Conservation (phyloP, 1,140 invertebrate genomes). For the Drosophila kohkoa region DNA sequence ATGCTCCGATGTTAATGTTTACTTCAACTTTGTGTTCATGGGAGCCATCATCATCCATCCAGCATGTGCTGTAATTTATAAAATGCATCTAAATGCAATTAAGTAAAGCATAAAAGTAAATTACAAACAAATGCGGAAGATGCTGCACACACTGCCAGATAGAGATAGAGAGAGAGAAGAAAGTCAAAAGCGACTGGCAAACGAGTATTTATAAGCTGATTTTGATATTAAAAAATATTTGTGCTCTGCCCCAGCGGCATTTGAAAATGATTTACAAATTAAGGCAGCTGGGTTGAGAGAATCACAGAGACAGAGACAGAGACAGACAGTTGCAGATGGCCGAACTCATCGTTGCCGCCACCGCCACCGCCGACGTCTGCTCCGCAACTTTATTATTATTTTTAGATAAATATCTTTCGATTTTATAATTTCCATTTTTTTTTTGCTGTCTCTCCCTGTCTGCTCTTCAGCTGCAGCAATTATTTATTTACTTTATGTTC, state of each 20-base stretch:
- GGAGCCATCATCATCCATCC: conserved; percentile 21
- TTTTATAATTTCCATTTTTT: conserved; percentile 47
- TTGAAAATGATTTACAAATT: conserved; percentile 78
- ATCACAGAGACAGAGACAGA: conserved; percentile 19
- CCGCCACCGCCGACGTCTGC: not conserved
- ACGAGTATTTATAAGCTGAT: conserved; percentile 64
- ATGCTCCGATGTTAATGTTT: conserved; percentile 37
- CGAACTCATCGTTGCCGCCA: not conserved
- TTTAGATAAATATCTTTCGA: conserved; percentile 82
- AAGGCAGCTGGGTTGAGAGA: conserved; percentile 62
- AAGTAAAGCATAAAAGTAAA: conserved; percentile 82
- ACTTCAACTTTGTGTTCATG: conserved; percentile 55
- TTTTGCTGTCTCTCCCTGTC: not conserved
- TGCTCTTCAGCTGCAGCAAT: conserved; percentile 48
- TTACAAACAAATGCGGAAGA: conserved; percentile 82
- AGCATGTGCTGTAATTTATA: conserved; percentile 74
- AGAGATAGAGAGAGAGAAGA: not conserved
- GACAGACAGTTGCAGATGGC: conserved; percentile 58
- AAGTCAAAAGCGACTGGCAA: conserved; percentile 24
- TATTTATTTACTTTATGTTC: conserved; percentile 67
- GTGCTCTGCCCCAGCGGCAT: conserved; percentile 22
- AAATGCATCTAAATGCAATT: conserved; percentile 81
- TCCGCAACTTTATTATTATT: conserved; percentile 75
- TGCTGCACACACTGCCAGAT: conserved; percentile 16
- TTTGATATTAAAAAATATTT: conserved; percentile 61